phyloP scores from a whole-genome alignment of 2,888 invertebrate species.

The Emmelina monodactyla region DNA sequence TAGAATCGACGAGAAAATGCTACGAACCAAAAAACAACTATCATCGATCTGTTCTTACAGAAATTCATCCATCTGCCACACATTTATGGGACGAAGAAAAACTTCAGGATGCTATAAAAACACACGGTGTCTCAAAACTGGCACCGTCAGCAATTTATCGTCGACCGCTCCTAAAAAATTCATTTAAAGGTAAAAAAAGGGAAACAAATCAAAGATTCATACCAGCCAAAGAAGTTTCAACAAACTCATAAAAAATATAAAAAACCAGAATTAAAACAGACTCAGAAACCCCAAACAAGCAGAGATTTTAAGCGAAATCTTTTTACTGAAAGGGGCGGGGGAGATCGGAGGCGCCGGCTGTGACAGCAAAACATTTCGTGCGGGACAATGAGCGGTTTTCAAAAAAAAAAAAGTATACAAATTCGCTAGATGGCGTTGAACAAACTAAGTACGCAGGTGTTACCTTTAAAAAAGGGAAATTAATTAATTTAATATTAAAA shows the following conservation, averaged over 20 bases:
- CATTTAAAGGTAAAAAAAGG: no score
- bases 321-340: neutral
- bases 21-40: neutral
- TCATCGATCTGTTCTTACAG: neutral
- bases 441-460: no score
- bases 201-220: no score
- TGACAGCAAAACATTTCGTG: neutral
- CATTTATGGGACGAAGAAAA: constrained; percentile 1
- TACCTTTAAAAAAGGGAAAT: no score
- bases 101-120: neutral
- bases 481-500: no score
- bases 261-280: neutral
- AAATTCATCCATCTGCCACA: constrained; percentile 2
- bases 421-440: no score
- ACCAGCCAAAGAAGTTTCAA: neutral
- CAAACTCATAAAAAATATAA: neutral
- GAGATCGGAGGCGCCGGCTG: neutral
- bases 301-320: neutral
- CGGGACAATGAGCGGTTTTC: neutral
- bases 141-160: no score
- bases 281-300: neutral
- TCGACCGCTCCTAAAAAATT: no score
- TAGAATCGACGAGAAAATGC: constrained; percentile 5
- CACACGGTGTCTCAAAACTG: neutral
- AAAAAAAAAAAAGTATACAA: no score